Conservation (phyloP, 2,113 vertebrate species). For the Poeciliopsis prolifica region DNA sequence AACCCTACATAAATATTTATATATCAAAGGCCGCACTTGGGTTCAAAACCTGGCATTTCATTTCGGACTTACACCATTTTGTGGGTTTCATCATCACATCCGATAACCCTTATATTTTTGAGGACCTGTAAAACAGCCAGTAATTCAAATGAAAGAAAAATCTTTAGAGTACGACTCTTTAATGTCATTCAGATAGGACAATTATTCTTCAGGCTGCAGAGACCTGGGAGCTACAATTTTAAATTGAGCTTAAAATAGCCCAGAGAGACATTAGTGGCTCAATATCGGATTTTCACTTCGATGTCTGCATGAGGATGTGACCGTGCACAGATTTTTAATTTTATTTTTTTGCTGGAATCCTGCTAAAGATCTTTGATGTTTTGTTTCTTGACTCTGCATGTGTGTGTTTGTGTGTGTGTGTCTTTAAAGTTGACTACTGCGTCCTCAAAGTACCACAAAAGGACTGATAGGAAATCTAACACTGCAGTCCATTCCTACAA, state of each 20-base stretch:
- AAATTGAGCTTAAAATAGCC: slow-evolving; percentile 53
- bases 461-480: neutral
- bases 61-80: slow-evolving; percentile 4
- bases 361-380: slow-evolving; percentile 23
- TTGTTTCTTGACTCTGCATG: neutral
- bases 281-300: slow-evolving; percentile 2
- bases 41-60: slow-evolving; percentile 3
- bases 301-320: slow-evolving; percentile 18
- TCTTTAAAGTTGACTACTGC: neutral
- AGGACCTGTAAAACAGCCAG: slow-evolving; percentile 2
- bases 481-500: neutral
- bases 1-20: slow-evolving; percentile 15
- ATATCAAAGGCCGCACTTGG: slow-evolving; percentile 16
- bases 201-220: slow-evolving; percentile 27
- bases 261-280: slow-evolving; percentile 23
- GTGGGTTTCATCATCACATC: neutral
- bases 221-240: slow-evolving; percentile 31
- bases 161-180: slow-evolving; percentile 1
- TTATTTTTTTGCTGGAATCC: neutral
- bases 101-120: neutral
- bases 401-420: neutral
- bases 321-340: no score
- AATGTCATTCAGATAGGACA: slow-evolving; percentile 19
- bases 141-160: neutral
- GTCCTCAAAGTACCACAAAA: neutral